These are phyloP conservation scores for Osmoderma eremita DNA, from an alignment of 2,888 invertebrate species.

Conservation along the genomic window DNA sequence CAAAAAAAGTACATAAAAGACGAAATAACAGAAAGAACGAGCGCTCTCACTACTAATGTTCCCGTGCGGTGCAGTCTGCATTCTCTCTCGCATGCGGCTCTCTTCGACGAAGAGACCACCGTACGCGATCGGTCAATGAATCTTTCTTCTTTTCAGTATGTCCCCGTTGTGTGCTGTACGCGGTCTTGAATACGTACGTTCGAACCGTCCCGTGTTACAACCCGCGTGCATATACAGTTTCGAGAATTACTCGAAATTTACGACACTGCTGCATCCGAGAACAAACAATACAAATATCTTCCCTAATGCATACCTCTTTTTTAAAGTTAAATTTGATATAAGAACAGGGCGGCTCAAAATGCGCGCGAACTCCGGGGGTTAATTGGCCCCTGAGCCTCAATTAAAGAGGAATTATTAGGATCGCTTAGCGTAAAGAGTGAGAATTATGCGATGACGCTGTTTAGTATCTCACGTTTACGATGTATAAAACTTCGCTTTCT, in stretches of 20 bases:
- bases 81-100: constrained; percentile 22
- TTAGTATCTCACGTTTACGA: background rate
- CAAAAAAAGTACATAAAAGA: background rate
- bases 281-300: constrained; percentile 16
- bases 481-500: background rate
- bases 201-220: constrained; percentile 3
- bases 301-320: background rate
- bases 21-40: constrained; percentile 12
- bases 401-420: constrained; percentile 11
- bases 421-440: constrained; percentile 4
- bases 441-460: constrained; percentile 6
- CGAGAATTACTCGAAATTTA: constrained; percentile 20
- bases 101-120: constrained; percentile 34
- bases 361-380: background rate
- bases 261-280: constrained; percentile 5
- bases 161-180: constrained; percentile 29
- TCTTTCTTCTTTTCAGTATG: constrained; percentile 24
- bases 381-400: constrained; percentile 4
- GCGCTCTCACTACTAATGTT: constrained; percentile 26
- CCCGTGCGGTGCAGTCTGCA: constrained; percentile 29
- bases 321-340: too few species aligned
- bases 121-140: constrained; percentile 29
- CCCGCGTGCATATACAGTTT: background rate
- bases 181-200: constrained; percentile 21
- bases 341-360: background rate